Percentiles rank a stretch among this genome's conserved stretches.
Conservation (phyloP, 2,888 invertebrate species). For the Prostheceraeus crozeri region DNA sequence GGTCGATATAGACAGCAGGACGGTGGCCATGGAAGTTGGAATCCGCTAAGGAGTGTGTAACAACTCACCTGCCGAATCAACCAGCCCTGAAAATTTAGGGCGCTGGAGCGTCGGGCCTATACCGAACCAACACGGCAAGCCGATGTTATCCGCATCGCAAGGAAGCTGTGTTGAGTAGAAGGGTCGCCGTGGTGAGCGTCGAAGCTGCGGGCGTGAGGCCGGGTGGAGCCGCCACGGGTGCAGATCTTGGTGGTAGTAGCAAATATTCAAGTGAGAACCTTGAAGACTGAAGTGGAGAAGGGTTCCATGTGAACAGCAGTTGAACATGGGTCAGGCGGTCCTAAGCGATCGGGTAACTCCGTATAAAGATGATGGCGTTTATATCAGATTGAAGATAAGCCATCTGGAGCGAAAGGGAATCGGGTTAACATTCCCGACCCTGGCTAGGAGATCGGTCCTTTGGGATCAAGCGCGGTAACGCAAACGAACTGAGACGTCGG, state of each 20-base stretch:
- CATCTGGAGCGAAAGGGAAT: slow-evolving; percentile 50
- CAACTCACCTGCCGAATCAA: slow-evolving; percentile 65
- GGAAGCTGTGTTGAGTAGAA: no score
- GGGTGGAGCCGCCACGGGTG: slow-evolving; percentile 59
- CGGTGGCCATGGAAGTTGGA: slow-evolving; percentile 71
- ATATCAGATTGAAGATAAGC: no score
- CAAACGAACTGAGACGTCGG: slow-evolving; percentile 53
- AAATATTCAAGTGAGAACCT: slow-evolving; percentile 65
- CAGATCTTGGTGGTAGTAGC: slow-evolving; percentile 68
- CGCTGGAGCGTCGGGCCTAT: slow-evolving; percentile 62
- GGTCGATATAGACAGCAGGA: slow-evolving; percentile 66
- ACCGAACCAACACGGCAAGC: slow-evolving; percentile 55
- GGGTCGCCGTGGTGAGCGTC: slow-evolving; percentile 60
- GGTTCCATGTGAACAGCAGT: slow-evolving; percentile 63
- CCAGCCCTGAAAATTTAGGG: slow-evolving; percentile 66
- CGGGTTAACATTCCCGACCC: slow-evolving; percentile 59
- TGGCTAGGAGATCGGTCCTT: slow-evolving; percentile 59
- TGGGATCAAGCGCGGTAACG: slow-evolving; percentile 41
- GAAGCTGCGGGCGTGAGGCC: slow-evolving; percentile 63
- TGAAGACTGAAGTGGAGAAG: slow-evolving; percentile 59
- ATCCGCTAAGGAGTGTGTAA: slow-evolving; percentile 64
- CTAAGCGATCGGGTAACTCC: slow-evolving; percentile 48
- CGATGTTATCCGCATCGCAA: no score
- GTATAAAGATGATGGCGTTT: slow-evolving; percentile 42
- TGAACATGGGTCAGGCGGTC: slow-evolving; percentile 47